Conservation (phyloP, 53 echinoderm and acorn worm genomes). For the Astropecten irregularis region DNA sequence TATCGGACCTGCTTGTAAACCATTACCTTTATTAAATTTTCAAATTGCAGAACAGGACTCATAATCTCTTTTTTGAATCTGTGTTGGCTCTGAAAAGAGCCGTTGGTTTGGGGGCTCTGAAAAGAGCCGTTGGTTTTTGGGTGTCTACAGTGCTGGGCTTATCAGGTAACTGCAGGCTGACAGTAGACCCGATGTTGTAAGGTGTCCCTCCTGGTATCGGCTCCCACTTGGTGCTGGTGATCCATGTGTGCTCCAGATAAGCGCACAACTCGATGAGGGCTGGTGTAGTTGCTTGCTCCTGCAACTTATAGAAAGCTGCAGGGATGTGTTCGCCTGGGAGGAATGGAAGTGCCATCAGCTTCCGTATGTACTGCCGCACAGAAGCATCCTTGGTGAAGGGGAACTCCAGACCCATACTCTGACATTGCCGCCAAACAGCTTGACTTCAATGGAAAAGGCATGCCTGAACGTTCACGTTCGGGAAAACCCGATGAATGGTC, state of each 20-base stretch:
- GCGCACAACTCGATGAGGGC: not conserved
- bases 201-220: not conserved
- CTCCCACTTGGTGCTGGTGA: not conserved
- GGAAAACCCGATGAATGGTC: not conserved
- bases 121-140: not conserved
- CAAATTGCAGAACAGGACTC: too few species aligned
- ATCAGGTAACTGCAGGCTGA: not conserved
- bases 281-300: not conserved
- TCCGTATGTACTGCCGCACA: too few species aligned
- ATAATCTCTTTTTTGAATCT: too few species aligned
- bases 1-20: too few species aligned
- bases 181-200: not conserved
- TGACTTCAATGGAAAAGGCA: not conserved
- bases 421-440: slow-evolving; percentile 6
- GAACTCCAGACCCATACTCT: not conserved
- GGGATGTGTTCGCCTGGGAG: not conserved
- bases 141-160: not conserved
- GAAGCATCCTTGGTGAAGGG: not conserved
- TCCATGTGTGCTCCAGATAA: not conserved
- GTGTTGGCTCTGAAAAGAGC: too few species aligned
- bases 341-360: too few species aligned
- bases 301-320: not conserved
- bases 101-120: too few species aligned
- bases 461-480: not conserved
- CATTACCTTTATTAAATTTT: too few species aligned